These are phyloP conservation scores for Uropetala carovei DNA, from an alignment of 2,888 invertebrate species.

Conservation along the genomic window DNA sequence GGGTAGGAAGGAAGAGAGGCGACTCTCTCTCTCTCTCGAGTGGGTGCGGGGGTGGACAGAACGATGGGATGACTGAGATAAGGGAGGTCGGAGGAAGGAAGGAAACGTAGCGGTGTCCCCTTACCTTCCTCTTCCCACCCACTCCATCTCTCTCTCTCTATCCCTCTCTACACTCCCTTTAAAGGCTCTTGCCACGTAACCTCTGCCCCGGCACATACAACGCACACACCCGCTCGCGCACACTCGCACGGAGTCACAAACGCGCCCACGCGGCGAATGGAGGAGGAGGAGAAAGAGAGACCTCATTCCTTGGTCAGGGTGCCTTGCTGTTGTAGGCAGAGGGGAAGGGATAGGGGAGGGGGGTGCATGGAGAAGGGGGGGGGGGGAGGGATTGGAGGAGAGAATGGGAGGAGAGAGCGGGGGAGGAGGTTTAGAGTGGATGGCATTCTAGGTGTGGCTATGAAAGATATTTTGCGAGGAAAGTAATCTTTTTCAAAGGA, in stretches of 20 bases:
- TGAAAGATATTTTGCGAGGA: constrained; percentile 9
- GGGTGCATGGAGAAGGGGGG: background rate
- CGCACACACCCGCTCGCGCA: background rate
- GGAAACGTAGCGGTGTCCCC: background rate
- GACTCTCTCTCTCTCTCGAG: background rate
- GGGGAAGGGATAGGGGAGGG: too few relatives aligned
- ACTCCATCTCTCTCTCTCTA: background rate
- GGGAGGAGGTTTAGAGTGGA: background rate
- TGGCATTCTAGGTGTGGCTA: background rate
- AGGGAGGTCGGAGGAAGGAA: background rate
- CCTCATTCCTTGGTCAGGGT: background rate
- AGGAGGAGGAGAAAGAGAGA: background rate
- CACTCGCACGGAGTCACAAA: background rate
- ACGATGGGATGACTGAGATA: background rate
- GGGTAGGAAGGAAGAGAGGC: background rate
- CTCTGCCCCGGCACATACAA: constrained; percentile 37
- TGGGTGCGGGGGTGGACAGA: constrained; percentile 11
- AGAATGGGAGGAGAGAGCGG: background rate
- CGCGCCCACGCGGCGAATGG: background rate
- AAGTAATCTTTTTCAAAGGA: background rate
- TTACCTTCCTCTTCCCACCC: background rate
- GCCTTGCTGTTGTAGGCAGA: background rate
- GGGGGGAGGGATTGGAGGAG: background rate
- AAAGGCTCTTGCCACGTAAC: constrained; percentile 39
- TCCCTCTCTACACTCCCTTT: constrained; percentile 38